phyloP scores from a whole-genome alignment of 2,888 invertebrate genomes.

The Lutraria lutraria region DNA sequence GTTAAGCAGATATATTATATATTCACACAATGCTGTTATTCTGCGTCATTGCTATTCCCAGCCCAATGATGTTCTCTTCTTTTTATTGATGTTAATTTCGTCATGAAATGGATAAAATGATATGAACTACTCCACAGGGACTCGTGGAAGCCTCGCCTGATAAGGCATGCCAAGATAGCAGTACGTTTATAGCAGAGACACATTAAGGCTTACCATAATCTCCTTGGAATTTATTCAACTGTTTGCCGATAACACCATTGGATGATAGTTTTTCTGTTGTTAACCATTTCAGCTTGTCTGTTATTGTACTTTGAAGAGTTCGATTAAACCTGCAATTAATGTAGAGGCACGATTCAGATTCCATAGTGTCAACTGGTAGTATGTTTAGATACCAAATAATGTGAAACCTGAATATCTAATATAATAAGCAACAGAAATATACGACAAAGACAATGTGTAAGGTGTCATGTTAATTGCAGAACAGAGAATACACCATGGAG shows the following conservation, averaged over 20 bases:
- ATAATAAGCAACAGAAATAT: too few relatives aligned
- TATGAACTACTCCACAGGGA: background rate
- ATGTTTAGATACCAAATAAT: too few relatives aligned
- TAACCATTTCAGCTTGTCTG: constrained; percentile 68
- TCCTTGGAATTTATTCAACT: constrained; percentile 72
- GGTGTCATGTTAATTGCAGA: too few relatives aligned
- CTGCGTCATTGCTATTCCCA: background rate
- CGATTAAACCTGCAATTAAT: constrained; percentile 70
- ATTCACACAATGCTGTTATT: background rate
- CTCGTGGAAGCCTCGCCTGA: background rate
- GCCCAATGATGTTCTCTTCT: background rate
- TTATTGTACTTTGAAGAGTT: constrained; percentile 65
- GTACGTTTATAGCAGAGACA: background rate
- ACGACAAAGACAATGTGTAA: too few relatives aligned
- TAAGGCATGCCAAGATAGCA: background rate
- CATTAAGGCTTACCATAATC: constrained; percentile 72
- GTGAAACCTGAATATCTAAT: too few relatives aligned
- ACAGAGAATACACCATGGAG: too few relatives aligned
- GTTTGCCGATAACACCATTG: constrained; percentile 65
- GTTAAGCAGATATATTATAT: background rate
- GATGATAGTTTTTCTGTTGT: constrained; percentile 58
- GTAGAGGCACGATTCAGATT: too few relatives aligned
- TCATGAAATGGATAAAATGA: background rate
- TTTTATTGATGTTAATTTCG: background rate
- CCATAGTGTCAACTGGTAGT: too few relatives aligned